Evolutionary conservation across 2,888 invertebrate species (phyloP).

Genomic region (Drosophila austrosaltans): DNA sequence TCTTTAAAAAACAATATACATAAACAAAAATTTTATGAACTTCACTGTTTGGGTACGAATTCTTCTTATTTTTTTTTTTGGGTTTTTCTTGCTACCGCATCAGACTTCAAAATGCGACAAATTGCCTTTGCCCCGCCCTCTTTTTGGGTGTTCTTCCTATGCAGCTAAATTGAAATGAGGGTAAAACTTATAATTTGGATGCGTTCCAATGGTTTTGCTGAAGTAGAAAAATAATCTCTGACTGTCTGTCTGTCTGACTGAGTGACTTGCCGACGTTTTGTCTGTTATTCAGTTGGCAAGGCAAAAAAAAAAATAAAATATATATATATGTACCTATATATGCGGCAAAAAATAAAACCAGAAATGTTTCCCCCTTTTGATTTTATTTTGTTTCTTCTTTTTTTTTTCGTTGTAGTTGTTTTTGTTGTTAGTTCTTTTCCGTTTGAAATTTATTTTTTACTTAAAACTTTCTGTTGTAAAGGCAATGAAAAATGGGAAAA

Average conservation of each 20-base stretch:
- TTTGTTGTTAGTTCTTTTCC: constrained; percentile 50
- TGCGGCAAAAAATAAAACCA: constrained; percentile 57
- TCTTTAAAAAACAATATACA: constrained; percentile 8
- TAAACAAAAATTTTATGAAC: constrained; percentile 31
- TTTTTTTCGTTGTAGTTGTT: constrained; percentile 41
- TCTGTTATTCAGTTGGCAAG: constrained; percentile 27
- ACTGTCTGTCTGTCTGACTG: constrained; percentile 33
- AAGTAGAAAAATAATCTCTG: constrained; percentile 52
- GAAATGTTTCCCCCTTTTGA: constrained; percentile 25
- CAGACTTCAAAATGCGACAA: constrained; percentile 64
- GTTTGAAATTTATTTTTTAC: constrained; percentile 76
- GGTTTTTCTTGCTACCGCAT: constrained; percentile 32
- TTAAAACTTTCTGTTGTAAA: constrained; percentile 77
- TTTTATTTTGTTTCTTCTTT: constrained; percentile 37
- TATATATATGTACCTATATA: constrained; percentile 35
- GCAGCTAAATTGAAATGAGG: constrained; percentile 67
- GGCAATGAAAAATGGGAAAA: constrained; percentile 76
- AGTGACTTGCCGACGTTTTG: constrained; percentile 39
- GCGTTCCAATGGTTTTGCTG: constrained; percentile 67
- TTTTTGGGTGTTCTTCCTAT: constrained; percentile 23
- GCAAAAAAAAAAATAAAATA: constrained; percentile 37
- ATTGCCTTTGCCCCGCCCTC: constrained; percentile 49
- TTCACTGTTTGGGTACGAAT: constrained; percentile 14
- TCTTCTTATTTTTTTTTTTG: neutral
- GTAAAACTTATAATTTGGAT: constrained; percentile 76